phyloP scores from a whole-genome alignment of 2,797 vertebrate species.

The Poeciliopsis paucimaculata region DNA sequence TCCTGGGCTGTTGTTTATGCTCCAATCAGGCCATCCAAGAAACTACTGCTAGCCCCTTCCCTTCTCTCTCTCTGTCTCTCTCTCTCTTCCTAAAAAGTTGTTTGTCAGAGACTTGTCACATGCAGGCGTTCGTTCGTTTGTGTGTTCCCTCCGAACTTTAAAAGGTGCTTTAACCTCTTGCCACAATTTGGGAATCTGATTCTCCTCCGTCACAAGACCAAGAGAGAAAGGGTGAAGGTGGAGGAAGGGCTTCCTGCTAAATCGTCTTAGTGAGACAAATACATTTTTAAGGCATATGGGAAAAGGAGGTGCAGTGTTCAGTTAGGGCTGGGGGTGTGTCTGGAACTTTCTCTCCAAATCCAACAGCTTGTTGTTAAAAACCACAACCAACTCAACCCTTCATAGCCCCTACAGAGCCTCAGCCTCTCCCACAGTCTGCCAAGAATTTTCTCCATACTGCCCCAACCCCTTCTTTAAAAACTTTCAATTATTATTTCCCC shows the following conservation, averaged over 20 bases:
- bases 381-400: conserved; percentile 60
- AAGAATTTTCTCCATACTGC: conserved; percentile 42
- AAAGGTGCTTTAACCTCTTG: conserved; percentile 49
- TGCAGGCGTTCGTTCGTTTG: conserved; percentile 40
- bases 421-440: conserved; percentile 51
- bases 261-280: conserved; percentile 45
- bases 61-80: conserved; percentile 32
- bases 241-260: conserved; percentile 47
- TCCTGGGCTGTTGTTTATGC: conserved; percentile 78
- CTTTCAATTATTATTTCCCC: conserved; percentile 40
- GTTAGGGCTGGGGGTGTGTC: conserved; percentile 59
- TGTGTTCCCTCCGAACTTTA: conserved; percentile 34
- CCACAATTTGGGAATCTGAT: conserved; percentile 18
- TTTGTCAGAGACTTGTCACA: conserved; percentile 67
- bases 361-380: conserved; percentile 74
- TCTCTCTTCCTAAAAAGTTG: conserved; percentile 62
- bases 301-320: conserved; percentile 27
- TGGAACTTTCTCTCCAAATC: conserved; percentile 71
- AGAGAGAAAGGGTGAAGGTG: conserved; percentile 3
- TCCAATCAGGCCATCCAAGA: conserved; percentile 76
- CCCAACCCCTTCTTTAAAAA: conserved; percentile 30
- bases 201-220: conserved; percentile 33
- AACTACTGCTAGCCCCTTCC: conserved; percentile 51
- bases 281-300: conserved; percentile 35
- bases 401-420: conserved; percentile 49